These are phyloP conservation scores for Antheraea mylitta DNA, from an alignment of 1,140 invertebrate species.

Conservation along the genomic window DNA sequence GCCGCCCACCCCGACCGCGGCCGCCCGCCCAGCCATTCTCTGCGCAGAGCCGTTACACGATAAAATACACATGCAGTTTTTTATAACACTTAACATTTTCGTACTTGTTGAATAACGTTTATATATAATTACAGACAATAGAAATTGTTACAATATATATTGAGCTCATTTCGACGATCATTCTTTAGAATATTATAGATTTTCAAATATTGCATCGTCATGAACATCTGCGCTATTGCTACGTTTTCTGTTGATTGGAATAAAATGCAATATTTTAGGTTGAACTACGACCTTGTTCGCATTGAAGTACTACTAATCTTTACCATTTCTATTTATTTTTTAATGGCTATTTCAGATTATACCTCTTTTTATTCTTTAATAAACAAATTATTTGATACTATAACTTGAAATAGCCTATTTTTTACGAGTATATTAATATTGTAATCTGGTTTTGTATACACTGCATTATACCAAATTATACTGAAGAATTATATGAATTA, in stretches of 20 bases:
- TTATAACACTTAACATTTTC: constrained; percentile 15
- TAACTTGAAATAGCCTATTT: too few relatives aligned
- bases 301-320: too few relatives aligned
- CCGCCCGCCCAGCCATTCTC: constrained; percentile 64
- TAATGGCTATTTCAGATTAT: too few relatives aligned
- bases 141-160: neutral
- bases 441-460: too few relatives aligned
- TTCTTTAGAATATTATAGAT: neutral
- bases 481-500: too few relatives aligned
- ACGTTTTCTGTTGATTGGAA: neutral
- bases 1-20: constrained; percentile 50
- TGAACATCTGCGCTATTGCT: neutral
- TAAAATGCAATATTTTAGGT: too few relatives aligned
- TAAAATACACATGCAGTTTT: constrained; percentile 25
- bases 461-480: too few relatives aligned
- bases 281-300: too few relatives aligned
- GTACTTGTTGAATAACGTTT: constrained; percentile 25
- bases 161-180: neutral
- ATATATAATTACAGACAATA: constrained; percentile 10
- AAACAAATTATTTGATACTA: too few relatives aligned
- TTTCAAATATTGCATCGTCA: neutral
- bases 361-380: too few relatives aligned
- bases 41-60: constrained; percentile 58
- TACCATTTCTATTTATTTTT: too few relatives aligned
- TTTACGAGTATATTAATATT: too few relatives aligned